These are phyloP conservation scores for Drosophila bunnanda DNA, from an alignment of 2,888 invertebrate species.

Conservation along the genomic window DNA sequence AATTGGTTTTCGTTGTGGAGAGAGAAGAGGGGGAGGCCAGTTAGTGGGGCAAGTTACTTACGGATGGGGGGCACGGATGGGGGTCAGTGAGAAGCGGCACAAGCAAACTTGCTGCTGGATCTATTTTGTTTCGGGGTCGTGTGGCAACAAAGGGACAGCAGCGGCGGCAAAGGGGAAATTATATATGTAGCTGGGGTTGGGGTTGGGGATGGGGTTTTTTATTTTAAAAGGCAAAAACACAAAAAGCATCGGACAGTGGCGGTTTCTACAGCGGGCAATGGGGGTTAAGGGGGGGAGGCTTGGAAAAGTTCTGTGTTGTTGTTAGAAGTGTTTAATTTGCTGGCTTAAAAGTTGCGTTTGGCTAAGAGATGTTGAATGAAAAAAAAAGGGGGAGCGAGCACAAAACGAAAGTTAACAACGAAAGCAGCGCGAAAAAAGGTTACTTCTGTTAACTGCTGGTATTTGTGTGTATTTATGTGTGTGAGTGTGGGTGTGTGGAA, in stretches of 20 bases:
- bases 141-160: slow-evolving; percentile 38
- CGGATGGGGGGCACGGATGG: slow-evolving; percentile 14
- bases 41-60: slow-evolving; percentile 67
- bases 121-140: slow-evolving; percentile 59
- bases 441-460: slow-evolving; percentile 63
- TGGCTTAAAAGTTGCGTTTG: slow-evolving; percentile 76
- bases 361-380: slow-evolving; percentile 46
- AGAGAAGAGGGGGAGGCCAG: slow-evolving; percentile 58
- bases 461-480: slow-evolving; percentile 11
- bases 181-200: slow-evolving; percentile 3
- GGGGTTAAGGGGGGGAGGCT: neutral
- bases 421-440: slow-evolving; percentile 58
- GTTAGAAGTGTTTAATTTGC: slow-evolving; percentile 77
- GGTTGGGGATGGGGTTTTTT: slow-evolving; percentile 12
- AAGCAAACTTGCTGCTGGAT: slow-evolving; percentile 61
- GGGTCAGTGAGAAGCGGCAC: slow-evolving; percentile 63
- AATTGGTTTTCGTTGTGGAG: slow-evolving; percentile 61
- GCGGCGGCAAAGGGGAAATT: slow-evolving; percentile 1
- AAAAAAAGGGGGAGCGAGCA: slow-evolving; percentile 43
- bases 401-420: slow-evolving; percentile 50
- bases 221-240: slow-evolving; percentile 41
- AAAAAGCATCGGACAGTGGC: slow-evolving; percentile 45
- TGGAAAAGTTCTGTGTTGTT: slow-evolving; percentile 70
- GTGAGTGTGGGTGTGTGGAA: slow-evolving; percentile 20
- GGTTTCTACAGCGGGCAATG: slow-evolving; percentile 24